Percentiles rank a stretch among this genome's conserved stretches.
Evolutionary conservation across 2,888 invertebrate genomes (phyloP).

Genomic region (Euplagia quadripunctaria): DNA sequence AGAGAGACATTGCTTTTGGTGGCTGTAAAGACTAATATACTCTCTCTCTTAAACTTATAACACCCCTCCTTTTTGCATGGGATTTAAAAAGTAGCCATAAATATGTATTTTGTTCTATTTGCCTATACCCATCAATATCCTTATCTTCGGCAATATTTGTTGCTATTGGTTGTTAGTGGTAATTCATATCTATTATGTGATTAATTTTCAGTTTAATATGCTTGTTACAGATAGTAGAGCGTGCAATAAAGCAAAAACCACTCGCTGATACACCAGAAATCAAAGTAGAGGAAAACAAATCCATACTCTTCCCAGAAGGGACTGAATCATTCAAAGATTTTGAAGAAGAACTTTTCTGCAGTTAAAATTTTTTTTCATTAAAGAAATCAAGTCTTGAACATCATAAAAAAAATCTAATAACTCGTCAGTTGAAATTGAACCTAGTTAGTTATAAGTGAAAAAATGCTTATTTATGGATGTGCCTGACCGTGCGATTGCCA

Average conservation of each 20-base stretch:
- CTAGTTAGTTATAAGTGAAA: too few relatives aligned
- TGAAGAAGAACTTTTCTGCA: constrained; percentile 89
- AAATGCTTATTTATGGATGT: constrained; percentile 81
- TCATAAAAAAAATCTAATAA: neutral
- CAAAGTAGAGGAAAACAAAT: constrained; percentile 80
- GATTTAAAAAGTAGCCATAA: neutral
- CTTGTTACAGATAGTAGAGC: constrained; percentile 84
- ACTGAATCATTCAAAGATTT: constrained; percentile 87
- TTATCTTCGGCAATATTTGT: too few relatives aligned
- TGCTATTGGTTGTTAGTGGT: too few relatives aligned
- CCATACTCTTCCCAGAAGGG: constrained; percentile 89
- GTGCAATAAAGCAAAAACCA: constrained; percentile 86
- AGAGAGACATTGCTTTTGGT: too few relatives aligned
- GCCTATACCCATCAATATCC: neutral
- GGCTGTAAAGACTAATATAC: too few relatives aligned
- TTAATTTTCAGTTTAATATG: neutral
- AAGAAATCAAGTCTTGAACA: neutral
- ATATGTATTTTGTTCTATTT: neutral
- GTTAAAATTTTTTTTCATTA: constrained; percentile 55
- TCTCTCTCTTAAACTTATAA: too few relatives aligned
- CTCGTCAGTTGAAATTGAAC: too few relatives aligned
- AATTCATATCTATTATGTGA: too few relatives aligned
- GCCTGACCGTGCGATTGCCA: constrained; percentile 87
- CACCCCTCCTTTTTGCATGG: too few relatives aligned
- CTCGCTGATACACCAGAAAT: constrained; percentile 72